phyloP scores from a whole-genome alignment of 2,797 vertebrate genomes.

The Vireo griseus region DNA sequence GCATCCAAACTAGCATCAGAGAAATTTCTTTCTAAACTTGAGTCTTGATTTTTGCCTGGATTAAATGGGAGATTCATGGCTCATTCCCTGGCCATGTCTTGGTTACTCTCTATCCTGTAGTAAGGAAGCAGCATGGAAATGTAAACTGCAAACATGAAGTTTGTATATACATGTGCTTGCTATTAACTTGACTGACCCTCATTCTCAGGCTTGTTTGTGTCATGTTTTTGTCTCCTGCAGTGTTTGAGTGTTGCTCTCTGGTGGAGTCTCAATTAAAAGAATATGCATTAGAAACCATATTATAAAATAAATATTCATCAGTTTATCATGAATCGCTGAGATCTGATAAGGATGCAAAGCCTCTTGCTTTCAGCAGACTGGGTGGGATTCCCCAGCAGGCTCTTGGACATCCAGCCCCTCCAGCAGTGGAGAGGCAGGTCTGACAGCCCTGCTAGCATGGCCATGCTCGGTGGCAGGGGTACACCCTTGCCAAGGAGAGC shows the following conservation, averaged over 20 bases:
- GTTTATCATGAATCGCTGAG: background rate
- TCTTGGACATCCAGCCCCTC: background rate
- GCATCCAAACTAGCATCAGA: background rate
- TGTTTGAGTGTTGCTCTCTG: background rate
- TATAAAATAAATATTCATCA: background rate
- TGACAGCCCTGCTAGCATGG: background rate
- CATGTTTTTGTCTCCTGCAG: background rate
- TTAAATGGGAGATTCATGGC: background rate
- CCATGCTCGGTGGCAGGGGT: fast-evolving
- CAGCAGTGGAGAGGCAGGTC: background rate
- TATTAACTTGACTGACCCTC: background rate
- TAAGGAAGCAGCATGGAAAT: background rate
- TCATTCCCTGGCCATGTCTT: background rate
- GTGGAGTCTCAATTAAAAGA: background rate
- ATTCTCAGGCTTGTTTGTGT: background rate
- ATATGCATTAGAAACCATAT: background rate
- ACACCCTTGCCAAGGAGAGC: background rate
- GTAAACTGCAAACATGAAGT: background rate
- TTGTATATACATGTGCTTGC: background rate
- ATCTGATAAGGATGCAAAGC: background rate
- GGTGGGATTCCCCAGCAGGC: background rate
- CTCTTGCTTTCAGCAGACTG: background rate
- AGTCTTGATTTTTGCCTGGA: background rate
- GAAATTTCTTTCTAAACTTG: background rate
- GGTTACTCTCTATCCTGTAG: background rate